Evolutionary conservation across 35 echinoderm and acorn worm genomes (phyloP).

Genomic region (Ophioderma brevispina): DNA sequence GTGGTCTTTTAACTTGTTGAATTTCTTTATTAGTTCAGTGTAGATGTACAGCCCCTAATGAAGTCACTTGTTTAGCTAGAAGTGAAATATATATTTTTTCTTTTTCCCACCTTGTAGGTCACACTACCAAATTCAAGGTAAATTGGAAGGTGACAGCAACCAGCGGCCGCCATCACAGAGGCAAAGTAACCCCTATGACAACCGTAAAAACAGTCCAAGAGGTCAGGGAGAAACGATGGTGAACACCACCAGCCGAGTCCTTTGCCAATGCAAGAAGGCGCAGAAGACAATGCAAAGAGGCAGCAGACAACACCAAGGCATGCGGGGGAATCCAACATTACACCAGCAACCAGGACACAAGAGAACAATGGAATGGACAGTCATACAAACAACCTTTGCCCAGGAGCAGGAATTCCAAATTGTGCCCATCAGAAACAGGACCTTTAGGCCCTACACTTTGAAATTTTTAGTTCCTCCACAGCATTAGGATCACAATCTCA

Average conservation of each 20-base stretch:
- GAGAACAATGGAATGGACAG: slow-evolving; percentile 23
- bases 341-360: background rate
- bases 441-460: slow-evolving; percentile 73
- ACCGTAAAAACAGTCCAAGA: background rate
- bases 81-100: too few species aligned
- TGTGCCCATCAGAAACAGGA: slow-evolving; percentile 61
- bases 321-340: slow-evolving; percentile 17
- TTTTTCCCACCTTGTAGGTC: background rate
- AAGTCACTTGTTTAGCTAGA: too few species aligned
- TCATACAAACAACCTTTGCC: background rate
- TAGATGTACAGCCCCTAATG: too few species aligned
- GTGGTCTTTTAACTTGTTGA: too few species aligned
- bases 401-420: slow-evolving; percentile 11
- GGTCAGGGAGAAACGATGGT: background rate
- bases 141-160: background rate
- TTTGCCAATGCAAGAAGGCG: background rate
- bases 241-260: background rate
- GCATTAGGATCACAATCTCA: slow-evolving; percentile 32
- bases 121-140: background rate
- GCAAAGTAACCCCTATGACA: background rate
- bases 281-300: too few species aligned
- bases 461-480: slow-evolving; percentile 74
- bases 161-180: background rate
- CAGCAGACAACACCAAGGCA: slow-evolving; percentile 24
- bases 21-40: too few species aligned